A percentile compares a stretch with the other conserved stretches of the same genome.
phyloP scores from a whole-genome alignment of 2,113 vertebrate species.

The Colistium nudipinnis region DNA sequence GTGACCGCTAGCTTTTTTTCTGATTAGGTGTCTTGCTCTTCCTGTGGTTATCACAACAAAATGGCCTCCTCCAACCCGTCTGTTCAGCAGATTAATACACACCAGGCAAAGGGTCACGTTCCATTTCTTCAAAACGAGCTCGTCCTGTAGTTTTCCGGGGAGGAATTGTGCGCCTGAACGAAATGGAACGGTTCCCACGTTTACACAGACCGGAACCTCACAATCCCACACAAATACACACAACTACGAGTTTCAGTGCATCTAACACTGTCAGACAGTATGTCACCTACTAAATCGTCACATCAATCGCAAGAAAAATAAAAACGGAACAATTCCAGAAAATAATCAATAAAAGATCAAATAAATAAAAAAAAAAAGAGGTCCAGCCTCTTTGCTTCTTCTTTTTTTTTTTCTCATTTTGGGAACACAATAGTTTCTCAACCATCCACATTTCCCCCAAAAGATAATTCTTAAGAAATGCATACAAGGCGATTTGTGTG shows the following conservation, averaged over 20 bases:
- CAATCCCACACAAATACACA: constrained; percentile 55
- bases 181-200: constrained; percentile 34
- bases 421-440: constrained; percentile 61
- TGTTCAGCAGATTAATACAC: constrained; percentile 60
- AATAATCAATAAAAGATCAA: constrained; percentile 67
- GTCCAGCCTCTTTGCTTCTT: constrained; percentile 71
- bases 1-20: constrained; percentile 41
- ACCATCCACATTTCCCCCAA: constrained; percentile 35
- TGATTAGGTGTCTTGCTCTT: constrained; percentile 61
- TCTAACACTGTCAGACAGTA: constrained; percentile 56
- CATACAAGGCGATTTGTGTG: constrained; percentile 78
- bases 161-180: constrained; percentile 12
- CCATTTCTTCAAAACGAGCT: constrained; percentile 43
- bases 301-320: constrained; percentile 59
- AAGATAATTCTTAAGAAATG: constrained; percentile 64
- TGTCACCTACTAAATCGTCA: constrained; percentile 56
- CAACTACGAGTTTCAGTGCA: constrained; percentile 74
- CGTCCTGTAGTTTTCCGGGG: neutral
- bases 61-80: constrained; percentile 68
- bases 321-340: constrained; percentile 65
- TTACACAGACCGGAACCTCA: constrained; percentile 56
- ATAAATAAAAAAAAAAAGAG: constrained; percentile 80
- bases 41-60: constrained; percentile 80
- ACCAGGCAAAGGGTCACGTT: constrained; percentile 35
- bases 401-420: constrained; percentile 57